Base-by-base conservation (phyloP, 1,140 invertebrate genomes). In the Hermetia illucens region DNA sequence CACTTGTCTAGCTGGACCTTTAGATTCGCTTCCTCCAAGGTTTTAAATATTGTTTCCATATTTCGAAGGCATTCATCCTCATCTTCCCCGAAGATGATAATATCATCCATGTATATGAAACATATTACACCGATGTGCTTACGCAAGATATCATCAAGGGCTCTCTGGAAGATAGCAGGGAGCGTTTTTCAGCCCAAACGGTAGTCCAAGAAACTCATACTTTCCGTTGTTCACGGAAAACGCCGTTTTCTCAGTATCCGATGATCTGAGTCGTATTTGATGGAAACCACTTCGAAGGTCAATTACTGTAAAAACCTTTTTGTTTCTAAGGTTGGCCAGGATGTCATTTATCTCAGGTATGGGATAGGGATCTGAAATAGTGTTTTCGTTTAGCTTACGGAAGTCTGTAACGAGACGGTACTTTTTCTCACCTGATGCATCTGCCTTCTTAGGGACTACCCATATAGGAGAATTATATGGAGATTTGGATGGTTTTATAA, bases 281-380 rank as follows among this genome's bases (percentile, higher is more conserved):
- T n/a, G n/a, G n/a, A n/a, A n/a, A n/a, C n/a, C 69, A 19, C 42
- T 46, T 1, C 44, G 45, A 5, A 65, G 39, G 51, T 70, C 63
- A n/a, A 69, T 36, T 2, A 54, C 53, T 8, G 52, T 46, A 41
- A 67, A 68, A 43, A 53, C 61, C 38, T 42, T 50, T 8, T 45
- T 42, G 9, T 47, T 50, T 2, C 52, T 51, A 27, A 71, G 39
- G 22, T 50, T n/a, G 36, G 64, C 56, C 21, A 74, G 45, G 17
- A 55, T 49, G 10, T 63, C 58, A 16, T 56, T 57, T 5, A 70
- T 68, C 5, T 60, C 49, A 4, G 68, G 67, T 9, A 72, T 43
- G 6, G 68, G 69, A 49, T 55, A 69, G 12, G 39, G 32, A 44
- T 70, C 64, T 10, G 47, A 33, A 13, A 53, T 40, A 19, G 48